phyloP scores from a whole-genome alignment of 2,113 vertebrate species.

The Haliaeetus leucogaster region DNA sequence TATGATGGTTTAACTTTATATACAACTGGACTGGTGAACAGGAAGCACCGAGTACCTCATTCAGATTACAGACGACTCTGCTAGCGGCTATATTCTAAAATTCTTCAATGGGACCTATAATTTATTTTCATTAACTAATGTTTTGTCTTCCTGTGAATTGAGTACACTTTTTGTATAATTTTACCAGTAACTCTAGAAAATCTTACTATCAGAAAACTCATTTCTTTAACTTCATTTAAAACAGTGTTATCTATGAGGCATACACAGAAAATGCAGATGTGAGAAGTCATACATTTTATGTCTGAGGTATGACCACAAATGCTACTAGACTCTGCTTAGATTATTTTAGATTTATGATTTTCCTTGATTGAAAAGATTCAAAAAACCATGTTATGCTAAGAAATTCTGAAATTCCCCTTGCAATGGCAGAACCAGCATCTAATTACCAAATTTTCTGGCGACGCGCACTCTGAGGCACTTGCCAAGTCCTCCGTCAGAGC shows the following conservation, averaged over 20 bases:
- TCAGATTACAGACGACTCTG: neutral
- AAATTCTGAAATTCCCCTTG: neutral
- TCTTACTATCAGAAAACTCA: neutral
- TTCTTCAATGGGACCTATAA: neutral
- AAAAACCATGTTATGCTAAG: neutral
- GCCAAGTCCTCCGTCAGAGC: neutral
- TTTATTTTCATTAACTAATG: neutral
- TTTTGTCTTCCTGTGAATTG: neutral
- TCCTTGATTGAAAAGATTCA: neutral
- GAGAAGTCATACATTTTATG: neutral
- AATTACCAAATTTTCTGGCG: neutral
- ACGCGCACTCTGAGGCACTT: neutral
- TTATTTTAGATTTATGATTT: neutral
- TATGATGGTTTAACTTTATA: neutral
- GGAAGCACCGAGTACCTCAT: fast-evolving
- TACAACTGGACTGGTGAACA: neutral
- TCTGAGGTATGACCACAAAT: neutral
- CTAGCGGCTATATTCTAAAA: neutral
- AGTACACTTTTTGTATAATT: neutral
- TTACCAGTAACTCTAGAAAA: neutral
- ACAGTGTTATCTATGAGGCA: neutral
- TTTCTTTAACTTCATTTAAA: neutral
- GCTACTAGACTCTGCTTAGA: neutral
- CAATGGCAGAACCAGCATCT: neutral
- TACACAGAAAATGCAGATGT: neutral